Evolutionary conservation across 2,797 vertebrate species (phyloP), one percentile per base, ranked within the genome.

Genomic region (Trichosurus vulpecula): DNA sequence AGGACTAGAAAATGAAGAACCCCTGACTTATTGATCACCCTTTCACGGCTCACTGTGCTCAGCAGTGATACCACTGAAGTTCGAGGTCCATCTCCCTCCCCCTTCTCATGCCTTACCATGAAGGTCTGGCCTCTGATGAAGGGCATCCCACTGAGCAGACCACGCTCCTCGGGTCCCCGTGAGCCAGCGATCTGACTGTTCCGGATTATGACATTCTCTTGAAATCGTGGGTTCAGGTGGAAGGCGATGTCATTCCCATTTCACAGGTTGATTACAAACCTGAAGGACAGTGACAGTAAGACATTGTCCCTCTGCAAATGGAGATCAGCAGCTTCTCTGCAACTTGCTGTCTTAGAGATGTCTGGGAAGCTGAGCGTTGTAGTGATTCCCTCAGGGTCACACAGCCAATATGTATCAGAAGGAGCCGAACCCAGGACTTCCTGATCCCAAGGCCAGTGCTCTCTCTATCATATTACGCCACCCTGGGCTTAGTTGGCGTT

Each of bases 211-310:
- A 54, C 2, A 0, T 98, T 94, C 95, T 98, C 97, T 16, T 97
- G 3, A 4, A 98, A 98, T 35, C 98, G 97, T 54, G 98, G 98
- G 91, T 98, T 98, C 53, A 98, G 74, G 90, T 98, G 98, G 74
- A 98, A 98, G 54, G 98, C 97, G 0, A 95, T 95, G 90, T 98
- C 92, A 19, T 11, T 89, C 6, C 96, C 91, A 0, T 91, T 97
- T 47, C 97, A 97, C 96, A 98, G 94, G 92, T 98, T 98, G 94
- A 98, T 94, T 35, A 97, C 90, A 94, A 98, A 98, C 93, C 98
- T 98, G 95, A 47, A 41, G 61, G 6, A 14, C 6, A 61, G 30
- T 30, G 57, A 31, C 57, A 35, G 57, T 61, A 61, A 61, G 57
- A 31, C 13, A 6, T 30, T 58, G 30, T 58, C 30, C 29, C 10